Base-by-base conservation (phyloP, 2,888 invertebrate genomes). In the Pedicia rivosa region DNA sequence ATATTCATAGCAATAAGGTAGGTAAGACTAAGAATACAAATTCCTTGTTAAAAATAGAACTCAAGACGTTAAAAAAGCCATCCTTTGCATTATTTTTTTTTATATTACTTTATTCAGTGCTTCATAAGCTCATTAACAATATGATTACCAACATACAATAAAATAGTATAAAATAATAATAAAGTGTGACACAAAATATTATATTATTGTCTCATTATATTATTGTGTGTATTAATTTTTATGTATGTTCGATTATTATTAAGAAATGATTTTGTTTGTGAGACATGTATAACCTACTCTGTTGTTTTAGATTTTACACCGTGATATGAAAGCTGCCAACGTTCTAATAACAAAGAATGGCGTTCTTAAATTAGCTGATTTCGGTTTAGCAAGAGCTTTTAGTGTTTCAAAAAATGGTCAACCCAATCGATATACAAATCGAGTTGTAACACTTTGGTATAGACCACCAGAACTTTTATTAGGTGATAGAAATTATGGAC, bases 301-400 rank as follows among this genome's bases (percentile, higher is more conserved):
- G n/a, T 27, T 40, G 37, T 32, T 30, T 16, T 43, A 72, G 72
- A 88, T 90, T 44, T 58, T 92, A 1, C 92, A 92, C 53, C 70
- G 94, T 48, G 98, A 98, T 52, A 95, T 98, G 95, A 98, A 98
- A 63, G 92, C 98, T 7, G 97, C 97, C 0, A 98, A 99, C 64
- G 92, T 98, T 20, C 65, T 98, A 10, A 90, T 98, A 40, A 95
- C 95, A 0, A 92, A 92, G 56, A 82, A 81, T 56, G 98, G 94
- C 1, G 75, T 87, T 3, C 59, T 98, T 2, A 98, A 97, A 61
- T 60, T 98, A 40, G 97, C 98, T 3, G 98, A 98, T 64, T 98
- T 98, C 62, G 98, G 98, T 38, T 64, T 98, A 40, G 95, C 98
- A 0, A 66, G 97, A 49, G 92, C 94, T 1, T 90, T 91, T 55